Percentiles rank a stretch among this genome's conserved stretches.
phyloP scores from a whole-genome alignment of 2,888 invertebrate species.

The Omphaloscelis lunosa region DNA sequence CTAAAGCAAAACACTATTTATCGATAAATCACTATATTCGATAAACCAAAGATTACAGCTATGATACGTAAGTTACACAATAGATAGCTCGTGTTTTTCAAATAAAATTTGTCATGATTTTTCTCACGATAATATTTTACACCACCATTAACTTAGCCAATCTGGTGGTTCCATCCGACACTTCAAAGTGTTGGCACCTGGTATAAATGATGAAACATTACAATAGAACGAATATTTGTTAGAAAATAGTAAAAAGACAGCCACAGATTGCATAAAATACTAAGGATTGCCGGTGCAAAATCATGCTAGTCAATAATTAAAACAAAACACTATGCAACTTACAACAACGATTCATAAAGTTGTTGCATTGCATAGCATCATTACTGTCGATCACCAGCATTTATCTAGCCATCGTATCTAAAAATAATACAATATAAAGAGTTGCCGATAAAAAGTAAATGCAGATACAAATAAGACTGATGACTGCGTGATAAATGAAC shows the following conservation, averaged over 20 bases:
- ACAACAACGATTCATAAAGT: background rate
- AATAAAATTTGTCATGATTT: slow-evolving; percentile 43
- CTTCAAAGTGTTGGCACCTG: background rate
- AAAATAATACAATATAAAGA: background rate
- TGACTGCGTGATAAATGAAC: background rate
- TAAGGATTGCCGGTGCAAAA: background rate
- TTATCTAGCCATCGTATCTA: slow-evolving; percentile 1
- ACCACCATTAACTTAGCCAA: slow-evolving; percentile 41
- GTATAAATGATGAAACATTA: background rate
- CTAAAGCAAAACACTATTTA: background rate
- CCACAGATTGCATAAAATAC: background rate
- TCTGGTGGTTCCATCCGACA: slow-evolving; percentile 3
- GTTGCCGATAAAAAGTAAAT: slow-evolving; percentile 4
- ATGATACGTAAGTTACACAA: background rate
- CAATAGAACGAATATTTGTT: background rate
- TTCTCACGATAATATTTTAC: slow-evolving; percentile 47
- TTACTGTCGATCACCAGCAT: background rate
- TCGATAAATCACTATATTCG: background rate
- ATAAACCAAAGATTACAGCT: background rate
- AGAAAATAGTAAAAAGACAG: background rate
- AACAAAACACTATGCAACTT: background rate
- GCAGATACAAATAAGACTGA: background rate
- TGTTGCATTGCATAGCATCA: slow-evolving; percentile 1
- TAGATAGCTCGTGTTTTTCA: slow-evolving; percentile 17
- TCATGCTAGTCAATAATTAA: slow-evolving; percentile 1